Evolutionary conservation across 2,888 invertebrate species (phyloP), one percentile per base, ranked within the genome.

Genomic region (Eueremaeus valkanovi): DNA sequence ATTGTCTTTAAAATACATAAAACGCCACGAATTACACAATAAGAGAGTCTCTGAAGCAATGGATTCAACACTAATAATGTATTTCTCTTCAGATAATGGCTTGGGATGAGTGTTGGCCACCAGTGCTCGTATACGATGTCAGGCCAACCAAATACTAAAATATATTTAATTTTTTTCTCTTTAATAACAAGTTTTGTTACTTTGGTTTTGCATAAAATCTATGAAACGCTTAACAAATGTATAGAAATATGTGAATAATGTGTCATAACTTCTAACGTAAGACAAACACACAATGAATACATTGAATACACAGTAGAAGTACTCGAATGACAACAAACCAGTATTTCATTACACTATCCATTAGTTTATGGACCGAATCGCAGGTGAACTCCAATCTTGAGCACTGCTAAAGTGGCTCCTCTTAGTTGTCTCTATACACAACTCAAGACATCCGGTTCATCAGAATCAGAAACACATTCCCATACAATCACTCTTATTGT

Each of bases 1-100:
- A 55, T 27, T 55, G 55, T 51, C 18, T n/a, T 55, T 24, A 55
- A 55, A 55, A 55, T n/a, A n/a, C n/a, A n/a, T n/a, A n/a, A n/a
- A n/a, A n/a, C 55, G 55, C 55, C 55, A 55, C n/a, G 55, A 55
- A 55, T 55, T 55, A 55, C 55, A 55, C 55, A 55, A 55, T 55
- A 27, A 45, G 45, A 18, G 11, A 55, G 11, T 18, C 21, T 55
- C 21, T 55, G 55, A 55, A 55, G n/a, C 24, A 55, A 55, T 55
- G 27, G 55, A 21, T 18, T 21, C 45, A n/a, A n/a, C n/a, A n/a
- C n/a, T n/a, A n/a, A n/a, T n/a, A n/a, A n/a, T 45, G 45, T 45
- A 18, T 45, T 45, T 45, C 16, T 45, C 16, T 55, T 55, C 9
- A 21, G n/a, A 55, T 21, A 11, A 55, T n/a, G 9, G 27, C 55